A percentile compares a stretch with the other conserved stretches of the same genome.
Conservation (phyloP, 2,888 invertebrate species). For the Campoplex nolae region DNA sequence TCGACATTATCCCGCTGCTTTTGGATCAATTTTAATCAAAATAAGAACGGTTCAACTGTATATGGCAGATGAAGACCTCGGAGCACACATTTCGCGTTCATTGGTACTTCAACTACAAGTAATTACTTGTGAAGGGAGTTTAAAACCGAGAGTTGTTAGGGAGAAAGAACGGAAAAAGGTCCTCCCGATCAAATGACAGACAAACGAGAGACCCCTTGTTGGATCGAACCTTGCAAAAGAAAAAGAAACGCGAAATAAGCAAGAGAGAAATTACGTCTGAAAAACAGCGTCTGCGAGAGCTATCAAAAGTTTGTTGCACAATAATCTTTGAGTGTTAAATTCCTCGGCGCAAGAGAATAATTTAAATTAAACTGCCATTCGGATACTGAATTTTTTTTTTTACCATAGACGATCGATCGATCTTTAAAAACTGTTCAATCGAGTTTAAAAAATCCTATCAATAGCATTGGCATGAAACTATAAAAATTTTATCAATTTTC, state of each 20-base stretch:
- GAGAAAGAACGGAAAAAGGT: conserved; percentile 62
- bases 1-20: too few relatives aligned
- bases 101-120: conserved; percentile 71
- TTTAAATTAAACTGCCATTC: too few relatives aligned
- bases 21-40: not conserved
- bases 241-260: conserved; percentile 25
- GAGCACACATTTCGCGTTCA: conserved; percentile 64
- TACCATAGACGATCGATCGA: too few relatives aligned
- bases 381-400: too few relatives aligned
- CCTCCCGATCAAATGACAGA: conserved; percentile 59
- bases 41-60: conserved; percentile 11
- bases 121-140: conserved; percentile 68
- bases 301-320: not conserved
- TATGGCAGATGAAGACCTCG: conserved; percentile 8
- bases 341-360: too few relatives aligned
- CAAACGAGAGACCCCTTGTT: conserved; percentile 45
- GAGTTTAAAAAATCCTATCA: too few relatives aligned
- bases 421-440: too few relatives aligned
- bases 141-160: conserved; percentile 60
- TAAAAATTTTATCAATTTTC: too few relatives aligned
- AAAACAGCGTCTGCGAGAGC: not conserved
- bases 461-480: too few relatives aligned
- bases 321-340: not conserved
- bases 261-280: not conserved
- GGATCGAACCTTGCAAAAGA: conserved; percentile 25